Conservation (phyloP, 2,113 vertebrate species). For the Percopsis transmontana region DNA sequence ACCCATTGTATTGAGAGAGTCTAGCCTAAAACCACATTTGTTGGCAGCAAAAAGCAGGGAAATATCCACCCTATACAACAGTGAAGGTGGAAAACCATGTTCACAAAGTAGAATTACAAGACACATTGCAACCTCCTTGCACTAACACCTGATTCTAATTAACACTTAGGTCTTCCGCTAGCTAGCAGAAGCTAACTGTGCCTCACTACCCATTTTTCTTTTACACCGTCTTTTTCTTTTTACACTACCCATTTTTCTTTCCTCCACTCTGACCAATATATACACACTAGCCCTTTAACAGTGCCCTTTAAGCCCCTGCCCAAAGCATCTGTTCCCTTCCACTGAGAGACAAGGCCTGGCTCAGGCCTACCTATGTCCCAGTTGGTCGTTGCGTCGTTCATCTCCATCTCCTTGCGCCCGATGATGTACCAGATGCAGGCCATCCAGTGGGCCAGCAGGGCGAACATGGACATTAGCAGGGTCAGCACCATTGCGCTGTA, state of each 20-base stretch:
- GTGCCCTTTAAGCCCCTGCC: neutral
- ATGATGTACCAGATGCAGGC: conserved; percentile 93
- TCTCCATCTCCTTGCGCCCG: conserved; percentile 84
- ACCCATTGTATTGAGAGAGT: neutral
- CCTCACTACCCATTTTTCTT: too few species aligned
- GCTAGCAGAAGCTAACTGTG: too few species aligned
- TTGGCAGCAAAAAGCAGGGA: neutral
- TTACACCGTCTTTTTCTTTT: too few species aligned
- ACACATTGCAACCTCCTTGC: too few species aligned
- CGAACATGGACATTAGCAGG: conserved; percentile 91
- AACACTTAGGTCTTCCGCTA: too few species aligned
- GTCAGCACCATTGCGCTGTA: conserved; percentile 93
- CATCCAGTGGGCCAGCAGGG: conserved; percentile 92
- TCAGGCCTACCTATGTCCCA: conserved; percentile 91
- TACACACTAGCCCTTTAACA: neutral
- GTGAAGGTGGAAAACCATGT: too few species aligned
- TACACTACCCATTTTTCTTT: too few species aligned
- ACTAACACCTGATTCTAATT: too few species aligned
- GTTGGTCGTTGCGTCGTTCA: conserved; percentile 74
- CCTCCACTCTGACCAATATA: too few species aligned
- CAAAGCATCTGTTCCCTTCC: neutral
- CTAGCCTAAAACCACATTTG: neutral
- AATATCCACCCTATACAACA: neutral
- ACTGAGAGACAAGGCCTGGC: neutral
- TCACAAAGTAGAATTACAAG: too few species aligned